phyloP scores from a whole-genome alignment of 1,140 invertebrate species.

The Chymomyza costata region DNA sequence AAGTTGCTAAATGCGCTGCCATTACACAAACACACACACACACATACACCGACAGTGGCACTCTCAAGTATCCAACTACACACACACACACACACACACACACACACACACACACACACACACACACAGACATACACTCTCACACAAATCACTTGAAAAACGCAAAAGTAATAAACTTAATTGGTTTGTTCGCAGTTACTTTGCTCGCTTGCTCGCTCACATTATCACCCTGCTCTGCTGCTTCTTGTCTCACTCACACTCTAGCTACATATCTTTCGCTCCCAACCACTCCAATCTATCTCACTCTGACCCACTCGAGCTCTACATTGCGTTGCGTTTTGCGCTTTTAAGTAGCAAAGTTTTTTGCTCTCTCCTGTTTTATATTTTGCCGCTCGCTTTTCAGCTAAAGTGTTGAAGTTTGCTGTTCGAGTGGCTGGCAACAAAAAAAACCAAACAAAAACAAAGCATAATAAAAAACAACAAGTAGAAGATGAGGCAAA shows the following conservation, averaged over 20 bases:
- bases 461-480: no score
- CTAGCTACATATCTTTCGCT: no score
- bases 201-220: conserved; percentile 33
- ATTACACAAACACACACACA: conserved; percentile 21
- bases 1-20: conserved; percentile 55
- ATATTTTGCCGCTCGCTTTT: conserved; percentile 48
- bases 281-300: background rate
- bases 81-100: background rate
- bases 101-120: conserved; percentile 3
- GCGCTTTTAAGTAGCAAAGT: conserved; percentile 72
- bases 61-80: no score
- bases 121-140: conserved; percentile 18
- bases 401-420: conserved; percentile 65
- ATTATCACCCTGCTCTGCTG: conserved; percentile 12
- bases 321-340: conserved; percentile 70
- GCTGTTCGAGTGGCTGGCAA: conserved; percentile 50
- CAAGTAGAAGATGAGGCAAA: conserved; percentile 8
- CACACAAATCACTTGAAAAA: conserved; percentile 59
- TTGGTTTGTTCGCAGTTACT: conserved; percentile 73
- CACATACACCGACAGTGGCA: conserved; percentile 27
- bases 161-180: conserved; percentile 73
- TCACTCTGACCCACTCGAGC: conserved; percentile 43
- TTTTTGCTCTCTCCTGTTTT: conserved; percentile 36
- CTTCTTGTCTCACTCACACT: no score
- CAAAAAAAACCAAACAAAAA: conserved; percentile 6